These are phyloP conservation scores for Germaria angustata DNA, from an alignment of 2,888 invertebrate genomes.

Conservation along the genomic window DNA sequence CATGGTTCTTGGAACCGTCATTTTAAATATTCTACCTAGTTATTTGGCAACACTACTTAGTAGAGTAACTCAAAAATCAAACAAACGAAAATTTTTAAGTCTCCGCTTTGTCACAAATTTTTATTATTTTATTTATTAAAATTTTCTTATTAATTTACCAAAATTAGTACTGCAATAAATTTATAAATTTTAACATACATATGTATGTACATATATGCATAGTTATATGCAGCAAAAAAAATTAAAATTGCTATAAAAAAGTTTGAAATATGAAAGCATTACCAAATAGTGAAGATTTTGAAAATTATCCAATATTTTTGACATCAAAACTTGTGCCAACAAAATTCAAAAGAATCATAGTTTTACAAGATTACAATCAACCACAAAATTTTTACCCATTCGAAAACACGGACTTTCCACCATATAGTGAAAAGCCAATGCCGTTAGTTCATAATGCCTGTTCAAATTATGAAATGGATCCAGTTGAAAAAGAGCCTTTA, in stretches of 20 bases:
- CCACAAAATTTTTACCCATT: not conserved
- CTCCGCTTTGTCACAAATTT: not conserved
- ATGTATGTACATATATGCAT: too few relatives aligned
- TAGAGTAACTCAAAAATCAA: too few relatives aligned
- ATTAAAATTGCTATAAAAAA: not conserved
- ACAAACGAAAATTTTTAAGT: not conserved
- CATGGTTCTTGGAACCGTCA: too few relatives aligned
- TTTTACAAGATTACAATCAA: not conserved
- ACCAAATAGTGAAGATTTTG: not conserved
- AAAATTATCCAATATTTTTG: not conserved
- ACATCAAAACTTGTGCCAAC: not conserved
- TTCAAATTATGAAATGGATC: too few relatives aligned
- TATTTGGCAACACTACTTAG: too few relatives aligned
- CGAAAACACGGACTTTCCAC: not conserved
- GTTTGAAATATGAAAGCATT: not conserved
- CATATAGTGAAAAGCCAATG: not conserved
- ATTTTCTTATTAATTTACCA: not conserved
- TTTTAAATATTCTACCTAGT: too few relatives aligned
- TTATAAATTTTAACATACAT: too few relatives aligned
- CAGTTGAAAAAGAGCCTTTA: too few relatives aligned
- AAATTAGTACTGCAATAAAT: constrained; percentile 9
- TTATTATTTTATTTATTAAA: constrained; percentile 2
- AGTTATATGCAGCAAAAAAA: too few relatives aligned
- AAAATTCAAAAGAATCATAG: not conserved
- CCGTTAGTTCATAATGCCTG: not conserved